These are phyloP conservation scores for Echeneis naucrates DNA, from an alignment of 2,797 vertebrate genomes.

Conservation along the genomic window DNA sequence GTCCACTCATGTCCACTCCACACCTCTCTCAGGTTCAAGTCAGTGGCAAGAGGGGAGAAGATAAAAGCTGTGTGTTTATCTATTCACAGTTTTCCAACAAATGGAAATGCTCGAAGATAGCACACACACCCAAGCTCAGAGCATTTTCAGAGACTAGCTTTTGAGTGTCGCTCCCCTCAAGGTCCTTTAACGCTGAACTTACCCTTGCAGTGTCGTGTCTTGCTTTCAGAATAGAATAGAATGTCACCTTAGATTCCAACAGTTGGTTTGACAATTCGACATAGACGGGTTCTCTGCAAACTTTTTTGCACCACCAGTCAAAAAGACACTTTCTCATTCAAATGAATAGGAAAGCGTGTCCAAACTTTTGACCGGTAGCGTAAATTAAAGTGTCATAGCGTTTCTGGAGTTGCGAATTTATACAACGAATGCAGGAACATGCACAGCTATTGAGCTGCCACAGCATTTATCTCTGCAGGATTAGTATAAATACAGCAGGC, in stretches of 20 bases:
- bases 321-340: no score
- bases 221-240: conserved; percentile 19
- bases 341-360: no score
- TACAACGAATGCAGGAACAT: conserved; percentile 7
- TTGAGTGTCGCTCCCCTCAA: conserved; percentile 7
- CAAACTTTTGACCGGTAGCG: no score
- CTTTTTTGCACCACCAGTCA: no score
- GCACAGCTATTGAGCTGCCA: conserved; percentile 30
- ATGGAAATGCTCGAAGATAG: neutral
- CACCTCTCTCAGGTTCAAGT: conserved; percentile 31
- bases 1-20: conserved; percentile 31
- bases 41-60: neutral
- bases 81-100: conserved; percentile 2
- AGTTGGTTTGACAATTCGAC: conserved; percentile 15
- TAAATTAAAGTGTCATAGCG: neutral
- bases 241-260: conserved; percentile 16
- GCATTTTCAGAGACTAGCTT: conserved; percentile 20
- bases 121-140: neutral
- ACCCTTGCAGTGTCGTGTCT: conserved; percentile 12
- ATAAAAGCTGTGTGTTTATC: conserved; percentile 13
- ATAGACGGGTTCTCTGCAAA: neutral
- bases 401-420: conserved; percentile 11
- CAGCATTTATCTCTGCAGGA: conserved; percentile 32
- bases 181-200: conserved; percentile 28
- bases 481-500: conserved; percentile 25